phyloP scores from a whole-genome alignment of 2,888 invertebrate genomes.

The Loripinus fragilis region DNA sequence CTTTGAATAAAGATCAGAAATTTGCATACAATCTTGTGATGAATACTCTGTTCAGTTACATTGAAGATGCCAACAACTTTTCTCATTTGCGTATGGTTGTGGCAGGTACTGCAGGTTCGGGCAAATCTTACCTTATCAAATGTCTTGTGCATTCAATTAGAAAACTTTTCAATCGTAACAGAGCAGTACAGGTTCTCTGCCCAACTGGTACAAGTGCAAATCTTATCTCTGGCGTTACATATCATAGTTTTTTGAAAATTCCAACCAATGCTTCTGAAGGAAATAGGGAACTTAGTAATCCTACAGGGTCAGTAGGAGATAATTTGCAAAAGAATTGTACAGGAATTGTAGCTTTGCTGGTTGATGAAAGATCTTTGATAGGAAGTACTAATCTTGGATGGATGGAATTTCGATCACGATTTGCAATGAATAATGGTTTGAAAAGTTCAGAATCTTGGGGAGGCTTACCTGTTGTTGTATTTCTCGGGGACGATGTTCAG shows the following conservation, averaged over 20 bases:
- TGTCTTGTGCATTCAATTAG: constrained; percentile 51
- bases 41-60: not conserved
- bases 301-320: constrained; percentile 52
- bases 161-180: constrained; percentile 39
- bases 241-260: constrained; percentile 59
- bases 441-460: constrained; percentile 40
- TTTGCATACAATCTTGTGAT: not conserved
- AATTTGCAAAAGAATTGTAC: constrained; percentile 48
- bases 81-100: constrained; percentile 54
- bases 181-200: constrained; percentile 55
- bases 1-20: constrained; percentile 1
- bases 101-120: constrained; percentile 56
- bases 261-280: constrained; percentile 38
- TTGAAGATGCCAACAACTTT: constrained; percentile 27
- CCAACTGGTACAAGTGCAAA: constrained; percentile 65
- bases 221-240: constrained; percentile 54
- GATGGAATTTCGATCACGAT: constrained; percentile 47
- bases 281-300: constrained; percentile 45
- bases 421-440: constrained; percentile 20
- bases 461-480: constrained; percentile 56
- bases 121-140: constrained; percentile 54
- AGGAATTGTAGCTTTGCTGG: constrained; percentile 42
- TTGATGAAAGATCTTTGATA: constrained; percentile 58
- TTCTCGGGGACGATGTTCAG: constrained; percentile 56
- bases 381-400: constrained; percentile 36